Evolutionary conservation across 2,888 invertebrate genomes (phyloP).

Genomic region (Trichacis sp.): DNA sequence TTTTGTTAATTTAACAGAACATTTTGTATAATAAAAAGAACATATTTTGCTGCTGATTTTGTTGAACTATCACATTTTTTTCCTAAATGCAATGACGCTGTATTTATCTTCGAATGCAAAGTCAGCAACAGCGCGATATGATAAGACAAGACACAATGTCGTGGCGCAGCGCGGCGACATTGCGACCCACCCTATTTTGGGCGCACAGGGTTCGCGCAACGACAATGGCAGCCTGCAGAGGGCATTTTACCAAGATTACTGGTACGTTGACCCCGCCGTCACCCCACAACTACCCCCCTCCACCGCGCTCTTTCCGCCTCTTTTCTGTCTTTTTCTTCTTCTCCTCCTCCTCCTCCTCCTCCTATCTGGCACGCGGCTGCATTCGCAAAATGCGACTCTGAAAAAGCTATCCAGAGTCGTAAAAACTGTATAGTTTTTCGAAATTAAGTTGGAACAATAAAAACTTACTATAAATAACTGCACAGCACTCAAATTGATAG

Average conservation of each 20-base stretch:
- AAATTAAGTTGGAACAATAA: no score
- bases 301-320: conserved; percentile 21
- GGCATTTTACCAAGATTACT: conserved; percentile 63
- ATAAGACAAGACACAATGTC: neutral
- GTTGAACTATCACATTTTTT: no score
- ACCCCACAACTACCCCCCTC: conserved; percentile 38
- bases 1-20: no score
- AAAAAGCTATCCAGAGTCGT: no score
- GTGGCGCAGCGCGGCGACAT: conserved; percentile 18
- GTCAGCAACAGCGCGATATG: conserved; percentile 24
- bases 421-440: no score
- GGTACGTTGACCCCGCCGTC: conserved; percentile 58
- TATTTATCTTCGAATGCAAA: no score
- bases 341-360: conserved; percentile 11
- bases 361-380: conserved; percentile 9
- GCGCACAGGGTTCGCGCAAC: conserved; percentile 38
- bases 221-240: conserved; percentile 38
- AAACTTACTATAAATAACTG: no score
- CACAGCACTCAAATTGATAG: no score
- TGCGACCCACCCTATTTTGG: conserved; percentile 44
- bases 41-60: no score
- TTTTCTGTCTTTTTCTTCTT: conserved; percentile 21
- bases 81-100: no score
- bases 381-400: conserved; percentile 23
- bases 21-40: no score